These are phyloP conservation scores for Caenorhabditis drosophilae DNA, from an alignment of 2,888 invertebrate genomes.

Conservation along the genomic window DNA sequence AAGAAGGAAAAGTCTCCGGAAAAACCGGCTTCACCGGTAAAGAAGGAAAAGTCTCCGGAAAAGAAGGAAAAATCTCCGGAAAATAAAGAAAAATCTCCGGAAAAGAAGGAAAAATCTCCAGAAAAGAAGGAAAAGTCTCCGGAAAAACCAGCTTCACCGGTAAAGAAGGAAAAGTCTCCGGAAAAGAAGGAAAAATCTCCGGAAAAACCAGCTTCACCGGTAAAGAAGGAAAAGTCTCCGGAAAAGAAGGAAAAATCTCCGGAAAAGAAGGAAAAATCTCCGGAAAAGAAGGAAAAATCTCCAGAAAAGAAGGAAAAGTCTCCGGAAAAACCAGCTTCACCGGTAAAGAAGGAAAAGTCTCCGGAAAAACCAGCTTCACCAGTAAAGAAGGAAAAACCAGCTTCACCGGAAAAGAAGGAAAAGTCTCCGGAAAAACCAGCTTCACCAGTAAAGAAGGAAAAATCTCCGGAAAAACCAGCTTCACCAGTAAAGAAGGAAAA, in stretches of 20 bases:
- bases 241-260: constrained; percentile 8
- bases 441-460: constrained; percentile 3
- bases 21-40: constrained; percentile 6
- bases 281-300: neutral
- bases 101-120: constrained; percentile 7
- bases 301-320: constrained; percentile 3
- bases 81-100: constrained; percentile 18
- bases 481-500: constrained; percentile 16
- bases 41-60: constrained; percentile 20
- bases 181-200: constrained; percentile 5
- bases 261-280: constrained; percentile 8
- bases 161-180: constrained; percentile 22
- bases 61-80: constrained; percentile 9
- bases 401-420: constrained; percentile 10
- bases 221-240: constrained; percentile 15
- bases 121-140: constrained; percentile 21
- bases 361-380: constrained; percentile 6
- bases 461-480: constrained; percentile 6
- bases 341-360: constrained; percentile 17
- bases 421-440: neutral
- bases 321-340: neutral
- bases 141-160: constrained; percentile 15
- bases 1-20: constrained; percentile 4
- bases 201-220: constrained; percentile 5
- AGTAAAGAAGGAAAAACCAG: constrained; percentile 2